Evolutionary conservation across 2,113 vertebrate genomes (phyloP).

Genomic region (Phainopepla nitens): DNA sequence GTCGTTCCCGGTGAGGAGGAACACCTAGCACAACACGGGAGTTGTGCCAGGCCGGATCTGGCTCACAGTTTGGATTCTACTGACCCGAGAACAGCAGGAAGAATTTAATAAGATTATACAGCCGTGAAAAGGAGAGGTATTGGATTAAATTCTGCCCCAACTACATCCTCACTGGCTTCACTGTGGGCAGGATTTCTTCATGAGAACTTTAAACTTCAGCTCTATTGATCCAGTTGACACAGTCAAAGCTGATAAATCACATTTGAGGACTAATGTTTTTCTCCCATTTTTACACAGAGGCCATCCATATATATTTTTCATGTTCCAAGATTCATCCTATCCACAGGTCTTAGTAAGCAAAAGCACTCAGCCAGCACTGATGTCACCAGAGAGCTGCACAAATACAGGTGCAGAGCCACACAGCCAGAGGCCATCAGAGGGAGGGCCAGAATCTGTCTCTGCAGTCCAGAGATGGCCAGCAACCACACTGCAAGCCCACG

Average conservation of each 20-base stretch:
- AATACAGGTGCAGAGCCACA: not conserved
- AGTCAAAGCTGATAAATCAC: not conserved
- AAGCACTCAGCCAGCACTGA: not conserved
- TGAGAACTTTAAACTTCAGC: not conserved
- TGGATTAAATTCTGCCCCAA: not conserved
- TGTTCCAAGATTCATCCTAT: not conserved
- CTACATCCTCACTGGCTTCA: not conserved
- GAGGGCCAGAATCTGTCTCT: not conserved
- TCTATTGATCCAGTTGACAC: not conserved
- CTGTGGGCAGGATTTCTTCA: not conserved
- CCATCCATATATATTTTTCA: not conserved
- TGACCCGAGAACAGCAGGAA: not conserved
- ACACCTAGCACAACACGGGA: not conserved
- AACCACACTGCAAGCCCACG: not conserved
- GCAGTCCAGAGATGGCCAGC: not conserved
- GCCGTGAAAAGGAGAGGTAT: not conserved
- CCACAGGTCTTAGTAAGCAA: not conserved
- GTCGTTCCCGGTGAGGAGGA: not conserved
- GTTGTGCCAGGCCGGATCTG: not conserved
- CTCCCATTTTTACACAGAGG: not conserved
- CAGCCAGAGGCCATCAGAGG: fast-evolving
- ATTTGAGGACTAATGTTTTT: not conserved
- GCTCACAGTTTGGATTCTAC: not conserved
- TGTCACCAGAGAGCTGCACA: not conserved
- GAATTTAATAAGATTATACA: not conserved